phyloP scores from a whole-genome alignment of 1,140 invertebrate genomes.

The Drosophila burlai region DNA sequence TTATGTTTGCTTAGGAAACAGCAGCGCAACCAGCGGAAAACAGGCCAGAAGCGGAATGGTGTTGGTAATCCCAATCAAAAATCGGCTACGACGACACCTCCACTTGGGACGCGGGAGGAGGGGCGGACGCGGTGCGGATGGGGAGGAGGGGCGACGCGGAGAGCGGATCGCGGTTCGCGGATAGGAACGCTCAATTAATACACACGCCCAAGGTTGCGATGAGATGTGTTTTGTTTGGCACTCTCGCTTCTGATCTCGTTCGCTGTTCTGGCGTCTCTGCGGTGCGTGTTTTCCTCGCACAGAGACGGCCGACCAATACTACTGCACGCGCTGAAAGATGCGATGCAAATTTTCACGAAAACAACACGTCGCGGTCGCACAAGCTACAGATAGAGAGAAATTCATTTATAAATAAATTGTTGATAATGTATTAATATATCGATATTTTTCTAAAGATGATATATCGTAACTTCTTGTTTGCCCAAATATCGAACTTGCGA shows the following conservation, averaged over 20 bases:
- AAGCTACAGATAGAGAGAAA: conserved; percentile 66
- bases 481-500: no score
- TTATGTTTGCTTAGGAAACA: conserved; percentile 63
- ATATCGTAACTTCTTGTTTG: no score
- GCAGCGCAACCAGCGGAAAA: conserved; percentile 23
- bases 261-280: conserved; percentile 24
- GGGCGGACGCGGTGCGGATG: neutral
- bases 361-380: conserved; percentile 56
- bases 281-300: conserved; percentile 33
- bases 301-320: conserved; percentile 42
- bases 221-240: conserved; percentile 37
- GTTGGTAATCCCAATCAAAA: conserved; percentile 28
- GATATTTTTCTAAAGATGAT: no score
- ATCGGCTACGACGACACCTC: conserved; percentile 31
- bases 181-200: conserved; percentile 45
- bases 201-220: conserved; percentile 52
- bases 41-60: conserved; percentile 17
- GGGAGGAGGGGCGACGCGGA: neutral
- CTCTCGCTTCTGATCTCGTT: conserved; percentile 26
- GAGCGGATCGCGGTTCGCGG: conserved; percentile 20
- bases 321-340: conserved; percentile 38
- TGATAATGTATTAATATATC: no score
- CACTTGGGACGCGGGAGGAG: conserved; percentile 1
- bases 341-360: conserved; percentile 49
- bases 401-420: conserved; percentile 74